These are phyloP conservation scores for Fregata magnificens DNA, from an alignment of 2,113 vertebrate genomes.

Conservation along the genomic window DNA sequence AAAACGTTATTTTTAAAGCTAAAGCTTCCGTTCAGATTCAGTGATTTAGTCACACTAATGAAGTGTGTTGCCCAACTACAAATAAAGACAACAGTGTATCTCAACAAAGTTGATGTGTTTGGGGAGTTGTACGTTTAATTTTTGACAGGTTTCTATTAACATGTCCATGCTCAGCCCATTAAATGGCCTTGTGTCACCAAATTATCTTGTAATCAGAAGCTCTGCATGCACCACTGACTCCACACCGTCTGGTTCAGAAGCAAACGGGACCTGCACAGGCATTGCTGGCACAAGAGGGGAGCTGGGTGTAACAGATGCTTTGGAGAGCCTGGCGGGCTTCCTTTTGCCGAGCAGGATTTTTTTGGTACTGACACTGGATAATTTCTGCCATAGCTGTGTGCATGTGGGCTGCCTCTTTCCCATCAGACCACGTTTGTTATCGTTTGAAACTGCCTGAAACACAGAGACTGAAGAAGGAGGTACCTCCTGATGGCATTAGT, in stretches of 20 bases:
- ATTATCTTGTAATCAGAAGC: not conserved
- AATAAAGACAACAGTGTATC: not conserved
- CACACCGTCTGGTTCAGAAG: not conserved
- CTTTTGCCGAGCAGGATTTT: not conserved
- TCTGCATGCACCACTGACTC: not conserved
- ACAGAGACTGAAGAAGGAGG: too few relatives aligned
- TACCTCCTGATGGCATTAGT: fast-evolving
- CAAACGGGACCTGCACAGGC: not conserved
- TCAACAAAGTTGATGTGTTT: not conserved
- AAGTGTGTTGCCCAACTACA: not conserved
- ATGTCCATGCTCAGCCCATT: not conserved
- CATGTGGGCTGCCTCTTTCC: not conserved
- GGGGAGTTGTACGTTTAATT: not conserved
- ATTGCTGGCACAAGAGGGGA: fast-evolving
- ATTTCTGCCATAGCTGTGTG: not conserved
- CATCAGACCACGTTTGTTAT: fast-evolving
- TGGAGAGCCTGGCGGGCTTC: not conserved
- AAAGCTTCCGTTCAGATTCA: not conserved
- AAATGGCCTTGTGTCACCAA: not conserved
- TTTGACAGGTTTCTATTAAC: not conserved
- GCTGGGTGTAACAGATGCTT: not conserved
- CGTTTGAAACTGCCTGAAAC: not conserved
- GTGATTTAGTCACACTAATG: not conserved
- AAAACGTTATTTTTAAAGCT: not conserved
- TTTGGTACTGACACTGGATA: too few relatives aligned